Evolutionary conservation across 2,113 vertebrate species (phyloP).

Genomic region (Hoplias malabaricus): DNA sequence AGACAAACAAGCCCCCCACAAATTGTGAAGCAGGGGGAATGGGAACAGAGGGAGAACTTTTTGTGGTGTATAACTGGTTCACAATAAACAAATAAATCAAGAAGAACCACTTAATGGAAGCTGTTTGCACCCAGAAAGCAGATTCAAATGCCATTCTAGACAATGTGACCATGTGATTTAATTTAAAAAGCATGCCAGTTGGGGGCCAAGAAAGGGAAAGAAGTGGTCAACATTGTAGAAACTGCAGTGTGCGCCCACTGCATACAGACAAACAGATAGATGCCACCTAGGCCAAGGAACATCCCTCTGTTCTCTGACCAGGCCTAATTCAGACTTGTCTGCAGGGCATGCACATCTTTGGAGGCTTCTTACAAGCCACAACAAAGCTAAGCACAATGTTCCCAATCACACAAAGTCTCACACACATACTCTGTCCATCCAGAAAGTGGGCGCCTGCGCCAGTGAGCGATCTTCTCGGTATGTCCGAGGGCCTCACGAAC

Average conservation of each 20-base stretch:
- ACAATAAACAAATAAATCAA: too few species aligned
- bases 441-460: conserved; percentile 5
- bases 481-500: conserved; percentile 33
- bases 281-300: conserved; percentile 5
- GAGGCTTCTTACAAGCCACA: neutral
- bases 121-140: too few species aligned
- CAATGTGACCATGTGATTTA: neutral
- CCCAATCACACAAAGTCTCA: neutral
- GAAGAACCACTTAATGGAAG: too few species aligned
- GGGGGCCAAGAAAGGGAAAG: neutral
- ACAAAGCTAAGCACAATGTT: neutral
- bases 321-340: conserved; percentile 32
- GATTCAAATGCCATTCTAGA: neutral
- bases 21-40: too few species aligned
- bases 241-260: neutral
- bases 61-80: too few species aligned
- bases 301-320: conserved; percentile 1
- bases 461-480: conserved; percentile 42
- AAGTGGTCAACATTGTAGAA: neutral
- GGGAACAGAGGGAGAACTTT: too few species aligned
- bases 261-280: conserved; percentile 1
- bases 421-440: neutral
- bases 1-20: too few species aligned
- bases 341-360: conserved; percentile 16
- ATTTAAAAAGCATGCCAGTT: neutral